Percentiles rank a stretch among this genome's conserved stretches.
Conservation (phyloP, 2,888 invertebrate species). For the Glyphotaelius pellucidus region DNA sequence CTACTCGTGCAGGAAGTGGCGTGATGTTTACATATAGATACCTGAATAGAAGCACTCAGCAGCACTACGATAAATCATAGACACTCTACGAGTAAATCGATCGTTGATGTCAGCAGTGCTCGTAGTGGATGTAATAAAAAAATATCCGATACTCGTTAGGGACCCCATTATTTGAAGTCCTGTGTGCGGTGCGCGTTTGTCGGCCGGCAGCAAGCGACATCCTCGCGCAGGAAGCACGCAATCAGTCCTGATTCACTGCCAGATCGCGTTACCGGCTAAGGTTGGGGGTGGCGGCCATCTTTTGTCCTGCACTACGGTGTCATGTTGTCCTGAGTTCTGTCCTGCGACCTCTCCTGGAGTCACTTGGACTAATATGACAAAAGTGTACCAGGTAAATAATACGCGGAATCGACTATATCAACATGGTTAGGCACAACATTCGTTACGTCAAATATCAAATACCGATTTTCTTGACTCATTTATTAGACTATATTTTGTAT, state of each 20-base stretch:
- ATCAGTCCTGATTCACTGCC: slow-evolving; percentile 42
- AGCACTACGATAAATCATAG: background rate
- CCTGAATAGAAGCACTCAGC: too few species aligned
- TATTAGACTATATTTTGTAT: too few species aligned
- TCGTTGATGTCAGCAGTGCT: background rate
- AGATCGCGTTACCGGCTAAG: slow-evolving; percentile 34
- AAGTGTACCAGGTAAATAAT: too few species aligned
- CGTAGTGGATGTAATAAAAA: background rate
- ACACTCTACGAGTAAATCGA: background rate
- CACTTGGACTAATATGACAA: too few species aligned
- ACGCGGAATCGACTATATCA: too few species aligned
- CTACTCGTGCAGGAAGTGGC: too few species aligned
- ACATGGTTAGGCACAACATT: background rate
- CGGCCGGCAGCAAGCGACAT: background rate
- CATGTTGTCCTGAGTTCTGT: background rate
- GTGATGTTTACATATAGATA: too few species aligned
- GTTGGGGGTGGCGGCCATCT: slow-evolving; percentile 23
- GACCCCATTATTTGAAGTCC: background rate
- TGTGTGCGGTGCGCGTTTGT: background rate
- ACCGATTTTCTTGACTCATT: background rate
- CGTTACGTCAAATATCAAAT: background rate
- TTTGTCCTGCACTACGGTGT: background rate
- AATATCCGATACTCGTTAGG: background rate
- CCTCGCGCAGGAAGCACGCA: background rate
- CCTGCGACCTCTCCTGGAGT: background rate